Percentiles rank a stretch among this genome's conserved stretches.
Evolutionary conservation across 2,797 vertebrate genomes (phyloP).

Genomic region (Neomorphus geoffroyi): DNA sequence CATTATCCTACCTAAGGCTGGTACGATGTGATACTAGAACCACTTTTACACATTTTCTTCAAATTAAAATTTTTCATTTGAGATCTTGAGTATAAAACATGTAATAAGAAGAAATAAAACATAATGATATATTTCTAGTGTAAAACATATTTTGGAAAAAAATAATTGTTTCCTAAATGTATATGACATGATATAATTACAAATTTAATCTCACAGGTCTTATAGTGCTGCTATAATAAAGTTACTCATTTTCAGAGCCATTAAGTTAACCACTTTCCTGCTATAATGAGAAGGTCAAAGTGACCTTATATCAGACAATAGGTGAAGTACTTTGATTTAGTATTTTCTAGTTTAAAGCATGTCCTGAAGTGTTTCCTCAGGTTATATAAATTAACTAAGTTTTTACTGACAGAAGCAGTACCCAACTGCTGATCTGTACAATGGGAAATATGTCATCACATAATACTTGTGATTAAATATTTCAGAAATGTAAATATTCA

Average conservation of each 20-base stretch:
- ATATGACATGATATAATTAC: not conserved
- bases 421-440: not conserved
- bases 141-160: not conserved
- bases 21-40: not conserved
- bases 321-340: not conserved
- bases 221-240: slow-evolving; percentile 1
- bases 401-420: not conserved
- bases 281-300: slow-evolving; percentile 30
- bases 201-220: not conserved
- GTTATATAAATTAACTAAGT: not conserved
- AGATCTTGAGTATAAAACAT: not conserved
- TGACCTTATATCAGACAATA: slow-evolving; percentile 19
- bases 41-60: not conserved
- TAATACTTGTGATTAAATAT: not conserved
- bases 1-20: not conserved
- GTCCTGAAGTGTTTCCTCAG: not conserved
- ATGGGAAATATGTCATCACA: not conserved
- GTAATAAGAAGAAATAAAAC: not conserved
- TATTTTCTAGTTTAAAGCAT: not conserved
- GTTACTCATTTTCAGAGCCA: slow-evolving; percentile 27
- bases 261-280: slow-evolving; percentile 11
- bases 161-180: not conserved
- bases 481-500: not conserved
- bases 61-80: not conserved
- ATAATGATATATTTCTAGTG: not conserved